phyloP scores from a whole-genome alignment of 2,888 invertebrate species.

The Drosophila stalkeri region DNA sequence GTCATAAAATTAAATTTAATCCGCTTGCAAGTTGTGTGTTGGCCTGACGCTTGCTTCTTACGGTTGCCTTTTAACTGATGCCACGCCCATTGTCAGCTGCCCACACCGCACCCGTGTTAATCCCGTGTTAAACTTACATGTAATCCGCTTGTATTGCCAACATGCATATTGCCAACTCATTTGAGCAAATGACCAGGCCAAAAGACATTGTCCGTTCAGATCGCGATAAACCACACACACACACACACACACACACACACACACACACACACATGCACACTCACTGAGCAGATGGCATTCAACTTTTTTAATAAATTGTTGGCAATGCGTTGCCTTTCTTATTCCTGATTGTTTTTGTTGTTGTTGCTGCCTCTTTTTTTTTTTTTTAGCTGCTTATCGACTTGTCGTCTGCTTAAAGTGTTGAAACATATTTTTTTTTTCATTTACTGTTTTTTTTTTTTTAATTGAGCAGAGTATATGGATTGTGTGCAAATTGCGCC shows the following conservation, averaged over 20 bases:
- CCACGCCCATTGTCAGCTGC: conserved; percentile 55
- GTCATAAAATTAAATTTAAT: conserved; percentile 78
- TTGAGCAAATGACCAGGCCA: conserved; percentile 77
- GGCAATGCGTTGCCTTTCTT: conserved; percentile 39
- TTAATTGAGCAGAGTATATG: neutral
- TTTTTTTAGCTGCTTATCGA: conserved; percentile 74
- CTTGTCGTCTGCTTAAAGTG: conserved; percentile 74
- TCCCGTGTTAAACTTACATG: conserved; percentile 43
- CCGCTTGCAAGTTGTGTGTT: conserved; percentile 61
- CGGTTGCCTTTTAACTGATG: conserved; percentile 40
- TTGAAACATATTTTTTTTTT: conserved; percentile 56
- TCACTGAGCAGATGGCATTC: conserved; percentile 62
- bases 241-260: conserved; percentile 14
- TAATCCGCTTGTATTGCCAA: conserved; percentile 65
- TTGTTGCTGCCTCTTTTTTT: conserved; percentile 44
- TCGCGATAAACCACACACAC: conserved; percentile 61
- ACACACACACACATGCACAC: too few relatives aligned
- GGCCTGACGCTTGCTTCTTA: conserved; percentile 33
- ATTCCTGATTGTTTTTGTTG: conserved; percentile 33
- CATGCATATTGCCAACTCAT: conserved; percentile 75
- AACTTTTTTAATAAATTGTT: conserved; percentile 71
- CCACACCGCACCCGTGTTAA: conserved; percentile 10
- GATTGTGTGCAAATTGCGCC: neutral
- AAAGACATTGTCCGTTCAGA: conserved; percentile 52
- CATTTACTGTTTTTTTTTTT: neutral